Conservation (phyloP, 2,113 vertebrate genomes). For the Burhinus bistriatus region DNA sequence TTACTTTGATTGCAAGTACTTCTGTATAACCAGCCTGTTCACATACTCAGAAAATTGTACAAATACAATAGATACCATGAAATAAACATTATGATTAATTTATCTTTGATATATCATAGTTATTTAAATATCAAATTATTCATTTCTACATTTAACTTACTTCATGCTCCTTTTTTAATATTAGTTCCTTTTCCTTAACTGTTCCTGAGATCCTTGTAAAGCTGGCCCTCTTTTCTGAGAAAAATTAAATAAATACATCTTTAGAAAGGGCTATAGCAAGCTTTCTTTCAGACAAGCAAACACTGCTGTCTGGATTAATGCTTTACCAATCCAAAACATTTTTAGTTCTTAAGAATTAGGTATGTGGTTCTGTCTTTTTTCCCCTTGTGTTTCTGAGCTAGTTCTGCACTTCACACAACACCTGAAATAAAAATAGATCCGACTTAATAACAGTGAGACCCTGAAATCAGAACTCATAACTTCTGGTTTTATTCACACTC, state of each 20-base stretch:
- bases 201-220: not conserved
- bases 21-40: not conserved
- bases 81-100: not conserved
- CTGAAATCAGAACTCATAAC: not conserved
- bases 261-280: not conserved
- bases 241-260: not conserved
- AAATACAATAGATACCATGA: not conserved
- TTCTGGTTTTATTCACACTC: not conserved
- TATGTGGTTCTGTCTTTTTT: not conserved
- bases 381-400: not conserved
- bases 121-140: not conserved
- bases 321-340: not conserved
- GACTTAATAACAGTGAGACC: not conserved
- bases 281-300: not conserved
- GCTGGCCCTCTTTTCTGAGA: not conserved
- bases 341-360: not conserved
- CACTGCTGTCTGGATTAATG: not conserved
- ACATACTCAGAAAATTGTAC: not conserved
- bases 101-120: not conserved
- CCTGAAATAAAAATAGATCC: not conserved
- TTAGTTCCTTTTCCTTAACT: not conserved
- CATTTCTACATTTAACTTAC: not conserved
- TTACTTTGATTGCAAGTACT: not conserved
- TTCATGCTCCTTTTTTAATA: not conserved
- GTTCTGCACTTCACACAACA: not conserved